These are phyloP conservation scores for Pungitius pungitius DNA, from an alignment of 2,113 vertebrate species.

Conservation along the genomic window DNA sequence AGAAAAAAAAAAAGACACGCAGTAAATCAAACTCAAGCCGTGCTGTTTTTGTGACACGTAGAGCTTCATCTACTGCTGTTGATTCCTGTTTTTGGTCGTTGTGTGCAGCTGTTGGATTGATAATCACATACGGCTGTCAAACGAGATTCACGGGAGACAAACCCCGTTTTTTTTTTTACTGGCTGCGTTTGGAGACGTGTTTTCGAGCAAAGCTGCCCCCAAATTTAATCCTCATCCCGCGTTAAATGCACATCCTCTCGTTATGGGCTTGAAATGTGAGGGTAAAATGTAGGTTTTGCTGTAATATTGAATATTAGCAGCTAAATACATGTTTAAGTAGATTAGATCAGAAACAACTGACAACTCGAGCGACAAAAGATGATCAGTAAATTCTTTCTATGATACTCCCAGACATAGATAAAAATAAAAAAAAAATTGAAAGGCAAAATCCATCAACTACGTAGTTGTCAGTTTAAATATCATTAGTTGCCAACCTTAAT, in stretches of 20 bases:
- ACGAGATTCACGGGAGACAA: conserved; percentile 21
- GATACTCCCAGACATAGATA: background rate
- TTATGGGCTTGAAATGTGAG: conserved; percentile 16
- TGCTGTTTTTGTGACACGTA: conserved; percentile 21
- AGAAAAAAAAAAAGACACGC: conserved; percentile 29
- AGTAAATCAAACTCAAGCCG: conserved; percentile 54
- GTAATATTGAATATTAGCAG: background rate
- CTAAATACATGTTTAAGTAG: background rate
- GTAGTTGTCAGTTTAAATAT: background rate
- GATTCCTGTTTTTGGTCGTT: conserved; percentile 33
- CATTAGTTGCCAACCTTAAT: background rate
- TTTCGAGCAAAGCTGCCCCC: conserved; percentile 4
- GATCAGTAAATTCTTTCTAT: background rate
- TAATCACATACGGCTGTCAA: conserved; percentile 62
- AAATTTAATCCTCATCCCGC: background rate
- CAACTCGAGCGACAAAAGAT: background rate
- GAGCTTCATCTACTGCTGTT: conserved; percentile 54
- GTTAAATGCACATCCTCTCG: conserved; percentile 6
- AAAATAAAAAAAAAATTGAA: background rate
- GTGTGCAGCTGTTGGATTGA: conserved; percentile 52
- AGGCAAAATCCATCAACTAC: background rate
- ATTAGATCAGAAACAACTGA: background rate
- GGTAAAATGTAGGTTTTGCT: background rate
- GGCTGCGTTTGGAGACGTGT: background rate
- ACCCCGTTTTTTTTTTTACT: background rate